Conservation (phyloP, 1,140 invertebrate genomes). For the Hycleus phaleratus region DNA sequence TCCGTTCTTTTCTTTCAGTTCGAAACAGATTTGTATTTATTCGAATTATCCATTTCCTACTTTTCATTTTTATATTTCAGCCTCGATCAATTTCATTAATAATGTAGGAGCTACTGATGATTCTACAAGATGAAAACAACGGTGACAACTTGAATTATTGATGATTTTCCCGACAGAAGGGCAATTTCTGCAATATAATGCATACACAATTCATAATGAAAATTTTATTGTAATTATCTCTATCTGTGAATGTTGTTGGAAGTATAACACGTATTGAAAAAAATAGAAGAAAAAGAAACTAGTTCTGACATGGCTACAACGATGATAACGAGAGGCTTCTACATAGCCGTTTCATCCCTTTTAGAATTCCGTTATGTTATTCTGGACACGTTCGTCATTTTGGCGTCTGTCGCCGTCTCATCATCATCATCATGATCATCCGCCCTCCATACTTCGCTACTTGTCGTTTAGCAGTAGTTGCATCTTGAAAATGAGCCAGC, state of each 20-base stretch:
- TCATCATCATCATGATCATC: too few species aligned
- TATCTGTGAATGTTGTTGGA: slow-evolving; percentile 4
- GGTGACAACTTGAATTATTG: slow-evolving; percentile 12
- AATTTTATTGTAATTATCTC: slow-evolving; percentile 10
- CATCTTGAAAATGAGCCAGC: slow-evolving; percentile 19
- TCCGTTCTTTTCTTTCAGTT: too few species aligned
- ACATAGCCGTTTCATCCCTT: neutral
- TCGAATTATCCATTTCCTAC: too few species aligned
- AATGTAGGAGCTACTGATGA: slow-evolving; percentile 11
- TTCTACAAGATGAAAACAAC: slow-evolving; percentile 7
- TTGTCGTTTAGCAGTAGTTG: slow-evolving; percentile 9
- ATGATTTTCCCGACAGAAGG: slow-evolving; percentile 1
- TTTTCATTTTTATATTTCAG: neutral
- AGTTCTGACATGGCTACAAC: too few species aligned
- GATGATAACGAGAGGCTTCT: neutral
- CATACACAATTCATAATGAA: slow-evolving; percentile 7
- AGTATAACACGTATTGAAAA: too few species aligned
- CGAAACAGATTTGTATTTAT: too few species aligned
- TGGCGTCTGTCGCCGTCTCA: slow-evolving; percentile 4
- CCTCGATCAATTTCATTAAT: slow-evolving; percentile 6
- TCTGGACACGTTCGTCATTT: slow-evolving; percentile 19
- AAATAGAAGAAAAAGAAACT: too few species aligned
- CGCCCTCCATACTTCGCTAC: neutral
- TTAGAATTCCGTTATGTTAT: slow-evolving; percentile 4
- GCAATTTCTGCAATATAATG: slow-evolving; percentile 1